Evolutionary conservation across 2,888 invertebrate species (phyloP), one percentile per base, ranked within the genome.

Genomic region (Sarcophaga carnaria): DNA sequence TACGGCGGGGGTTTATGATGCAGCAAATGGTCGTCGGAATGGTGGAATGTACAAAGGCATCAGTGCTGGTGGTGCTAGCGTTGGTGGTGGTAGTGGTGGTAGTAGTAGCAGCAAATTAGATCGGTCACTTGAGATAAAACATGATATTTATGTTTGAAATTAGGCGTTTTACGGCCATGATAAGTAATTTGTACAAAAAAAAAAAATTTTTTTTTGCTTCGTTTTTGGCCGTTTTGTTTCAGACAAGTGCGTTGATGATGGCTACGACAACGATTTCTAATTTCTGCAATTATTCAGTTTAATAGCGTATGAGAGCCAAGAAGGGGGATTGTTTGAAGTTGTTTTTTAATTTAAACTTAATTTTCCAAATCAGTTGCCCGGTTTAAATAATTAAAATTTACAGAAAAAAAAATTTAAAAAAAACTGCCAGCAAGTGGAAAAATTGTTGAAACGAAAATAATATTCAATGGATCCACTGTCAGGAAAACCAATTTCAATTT

Each of bases 91-190:
- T 54, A 49, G 22, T 22, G 22, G 10, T 49, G 14, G 54, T 54
- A 14, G 3, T 14, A 14, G 79, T 84, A 76, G 75, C 80, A 71
- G 84, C 74, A 85, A 80, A 84, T 83, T 83, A 92, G 92, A 92
- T 92, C 92, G 92, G 92, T 90, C 90, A 81, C 86, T 78, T 71
- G 22, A 88, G 92, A 92, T 92, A 92, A 92, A 89, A 90, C 75
- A 80, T 84, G 82, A 90, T 92, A 92, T 92, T 92, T 92, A 92
- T 91, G 91, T 90, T 89, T 88, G 90, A 92, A 92, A 92, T 92
- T 92, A 92, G 91, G 91, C 92, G 91, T 91, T 91, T 92, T 92
- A 92, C 91, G 91, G 91, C 89, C 90, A 90, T 91, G 91, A 92
- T 92, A 92, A 92, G 91, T 92, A 92, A 91, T 92, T 90, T 92